A percentile compares a stretch with the other conserved stretches of the same genome.
These are phyloP conservation scores for Conus canariensis DNA, from an alignment of 2,888 invertebrate genomes.

Conservation along the genomic window DNA sequence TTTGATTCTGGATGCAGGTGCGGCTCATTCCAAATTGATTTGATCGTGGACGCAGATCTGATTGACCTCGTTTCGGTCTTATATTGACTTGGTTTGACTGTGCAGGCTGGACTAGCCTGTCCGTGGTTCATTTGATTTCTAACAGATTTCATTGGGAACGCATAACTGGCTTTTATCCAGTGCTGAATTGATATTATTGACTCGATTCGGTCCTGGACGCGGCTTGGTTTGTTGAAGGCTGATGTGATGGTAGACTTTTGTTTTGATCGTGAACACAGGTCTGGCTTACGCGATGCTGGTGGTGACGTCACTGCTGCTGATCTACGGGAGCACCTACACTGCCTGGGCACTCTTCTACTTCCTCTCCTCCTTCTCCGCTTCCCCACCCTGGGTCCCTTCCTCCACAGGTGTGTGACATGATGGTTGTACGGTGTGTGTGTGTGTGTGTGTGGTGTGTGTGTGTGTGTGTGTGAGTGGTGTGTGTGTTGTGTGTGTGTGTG, in stretches of 20 bases:
- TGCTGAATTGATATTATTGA: neutral
- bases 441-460: neutral
- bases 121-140: neutral
- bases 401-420: slow-evolving; percentile 45
- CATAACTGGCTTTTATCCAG: neutral
- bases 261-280: slow-evolving; percentile 47
- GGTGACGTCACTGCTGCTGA: slow-evolving; percentile 50
- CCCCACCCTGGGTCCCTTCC: slow-evolving; percentile 63
- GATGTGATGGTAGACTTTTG: neutral
- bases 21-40: too few species aligned
- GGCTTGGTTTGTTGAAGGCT: neutral
- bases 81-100: neutral
- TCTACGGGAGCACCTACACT: slow-evolving; percentile 63
- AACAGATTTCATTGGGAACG: too few species aligned
- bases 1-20: too few species aligned
- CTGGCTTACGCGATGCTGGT: slow-evolving; percentile 58
- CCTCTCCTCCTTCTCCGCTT: slow-evolving; percentile 57
- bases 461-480: neutral
- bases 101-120: neutral
- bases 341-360: slow-evolving; percentile 71
- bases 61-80: too few species aligned
- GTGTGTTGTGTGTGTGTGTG: neutral
- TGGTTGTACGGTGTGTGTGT: neutral
- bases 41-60: too few species aligned
- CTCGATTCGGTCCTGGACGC: neutral